Percentiles rank a stretch among this genome's conserved stretches.
Evolutionary conservation across 1,140 invertebrate species (phyloP).

Genomic region (Dufourea novaeangliae): DNA sequence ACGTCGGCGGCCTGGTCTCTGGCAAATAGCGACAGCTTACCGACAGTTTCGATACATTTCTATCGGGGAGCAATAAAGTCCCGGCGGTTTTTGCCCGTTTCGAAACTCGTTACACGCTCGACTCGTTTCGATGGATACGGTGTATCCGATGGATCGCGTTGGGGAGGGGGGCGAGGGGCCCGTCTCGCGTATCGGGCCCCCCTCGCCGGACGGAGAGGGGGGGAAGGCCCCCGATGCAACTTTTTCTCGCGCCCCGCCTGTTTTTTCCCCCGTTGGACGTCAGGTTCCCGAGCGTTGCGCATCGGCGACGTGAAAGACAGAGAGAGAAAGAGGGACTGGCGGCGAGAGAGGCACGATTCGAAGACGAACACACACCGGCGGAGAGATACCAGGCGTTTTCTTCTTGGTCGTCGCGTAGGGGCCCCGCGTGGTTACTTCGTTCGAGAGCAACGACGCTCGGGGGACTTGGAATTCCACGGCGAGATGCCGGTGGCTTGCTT

Average conservation of each 20-base stretch:
- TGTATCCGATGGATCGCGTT: conserved; percentile 32
- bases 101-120: conserved; percentile 47
- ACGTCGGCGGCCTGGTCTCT: not conserved
- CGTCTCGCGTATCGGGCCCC: too few species aligned
- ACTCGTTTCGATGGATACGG: conserved; percentile 48
- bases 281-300: conserved; percentile 30
- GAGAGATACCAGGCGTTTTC: conserved; percentile 31
- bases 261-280: conserved; percentile 46
- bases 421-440: conserved; percentile 45
- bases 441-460: conserved; percentile 60
- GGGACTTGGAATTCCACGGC: conserved; percentile 63
- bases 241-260: conserved; percentile 52
- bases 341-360: not conserved
- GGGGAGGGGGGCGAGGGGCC: not conserved
- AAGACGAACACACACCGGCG: not conserved
- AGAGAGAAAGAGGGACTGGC: not conserved
- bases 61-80: conserved; percentile 62
- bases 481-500: conserved; percentile 58
- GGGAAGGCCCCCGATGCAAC: conserved; percentile 52
- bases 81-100: conserved; percentile 40
- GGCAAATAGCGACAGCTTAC: conserved; percentile 62
- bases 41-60: conserved; percentile 66
- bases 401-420: conserved; percentile 37
- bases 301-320: conserved; percentile 2
- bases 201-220: conserved; percentile 3